Evolutionary conservation across 2,888 invertebrate species (phyloP).

Genomic region (Macropis europaea): DNA sequence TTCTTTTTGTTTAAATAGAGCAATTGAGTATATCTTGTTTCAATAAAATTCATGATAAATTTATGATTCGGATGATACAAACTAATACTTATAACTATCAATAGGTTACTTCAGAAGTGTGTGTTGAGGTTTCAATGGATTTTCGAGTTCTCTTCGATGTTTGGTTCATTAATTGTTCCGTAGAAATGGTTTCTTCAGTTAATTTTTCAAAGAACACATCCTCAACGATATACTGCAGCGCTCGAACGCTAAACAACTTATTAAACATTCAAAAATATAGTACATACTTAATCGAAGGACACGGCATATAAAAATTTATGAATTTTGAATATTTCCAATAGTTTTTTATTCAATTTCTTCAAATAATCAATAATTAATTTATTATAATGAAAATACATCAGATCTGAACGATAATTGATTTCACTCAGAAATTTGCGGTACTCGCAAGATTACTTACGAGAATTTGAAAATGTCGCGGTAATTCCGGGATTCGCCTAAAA

Average conservation of each 20-base stretch:
- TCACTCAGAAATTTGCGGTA: no score
- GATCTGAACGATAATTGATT: no score
- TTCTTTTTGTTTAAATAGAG: no score
- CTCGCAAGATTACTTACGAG: constrained; percentile 25
- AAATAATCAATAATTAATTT: no score
- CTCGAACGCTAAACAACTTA: not conserved
- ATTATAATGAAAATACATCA: no score
- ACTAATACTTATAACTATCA: not conserved
- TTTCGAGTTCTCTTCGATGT: not conserved
- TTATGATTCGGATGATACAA: no score
- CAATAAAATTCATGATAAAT: not conserved
- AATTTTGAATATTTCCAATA: not conserved
- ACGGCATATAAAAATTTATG: no score
- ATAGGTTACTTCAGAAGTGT: not conserved
- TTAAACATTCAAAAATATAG: not conserved
- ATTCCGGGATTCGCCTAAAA: not conserved
- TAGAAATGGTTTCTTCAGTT: not conserved
- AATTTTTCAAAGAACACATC: not conserved
- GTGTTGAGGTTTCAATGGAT: not conserved
- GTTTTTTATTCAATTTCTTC: not conserved
- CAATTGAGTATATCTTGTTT: no score
- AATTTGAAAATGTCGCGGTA: not conserved
- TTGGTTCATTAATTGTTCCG: not conserved
- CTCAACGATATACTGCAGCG: not conserved
- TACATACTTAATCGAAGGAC: not conserved